Evolutionary conservation across 92 coral and sea anemone species (phyloP), one percentile per base, ranked within the genome.

Genomic region (Scolanthus callimorphus): DNA sequence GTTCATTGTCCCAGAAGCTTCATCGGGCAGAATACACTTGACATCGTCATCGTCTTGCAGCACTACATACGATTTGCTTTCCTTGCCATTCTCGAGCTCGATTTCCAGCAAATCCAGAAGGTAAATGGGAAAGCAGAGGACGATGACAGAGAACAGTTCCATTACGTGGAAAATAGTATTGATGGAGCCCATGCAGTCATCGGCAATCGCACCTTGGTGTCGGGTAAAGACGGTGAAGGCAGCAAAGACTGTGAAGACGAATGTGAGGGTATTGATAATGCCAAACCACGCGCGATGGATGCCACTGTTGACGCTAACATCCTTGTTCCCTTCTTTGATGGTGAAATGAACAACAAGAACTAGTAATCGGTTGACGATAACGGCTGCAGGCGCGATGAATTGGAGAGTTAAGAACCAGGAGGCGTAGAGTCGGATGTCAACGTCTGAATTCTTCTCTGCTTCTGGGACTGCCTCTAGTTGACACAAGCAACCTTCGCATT

Each of bases 61-160:
- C n/a, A n/a, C n/a, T n/a, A n/a, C n/a, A n/a, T n/a, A n/a, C n/a
- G n/a, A n/a, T n/a, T n/a, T n/a, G n/a, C n/a, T n/a, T n/a, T n/a
- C n/a, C n/a, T n/a, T 46, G 52, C 4, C 52, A 21, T 46, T 21
- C 23, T 46, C 52, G 52, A 9, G 17, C 22, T 46, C 52, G 4
- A 10, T 4, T 46, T 11, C 52, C 4, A 46, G 12, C 11, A 46
- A 21, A 46, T 46, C 52, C 17, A 46, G 17, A 4, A 46, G 52
- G 52, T 10, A 46, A 11, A 46, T 19, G 52, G 52, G 52, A 21
- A 11, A 46, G 17, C 52, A 46, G 4, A 46, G 22, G 22, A 46
- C 12, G 17, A 46, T 19, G 23, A 46, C 23, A 20, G 52, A 46
- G 22, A 46, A 46, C 12, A 46, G 52, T 46, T 46, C 52, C 52